Evolutionary conservation across 2,888 invertebrate genomes (phyloP), one percentile per base, ranked within the genome.

Genomic region (Polydrusus pterygomalis): DNA sequence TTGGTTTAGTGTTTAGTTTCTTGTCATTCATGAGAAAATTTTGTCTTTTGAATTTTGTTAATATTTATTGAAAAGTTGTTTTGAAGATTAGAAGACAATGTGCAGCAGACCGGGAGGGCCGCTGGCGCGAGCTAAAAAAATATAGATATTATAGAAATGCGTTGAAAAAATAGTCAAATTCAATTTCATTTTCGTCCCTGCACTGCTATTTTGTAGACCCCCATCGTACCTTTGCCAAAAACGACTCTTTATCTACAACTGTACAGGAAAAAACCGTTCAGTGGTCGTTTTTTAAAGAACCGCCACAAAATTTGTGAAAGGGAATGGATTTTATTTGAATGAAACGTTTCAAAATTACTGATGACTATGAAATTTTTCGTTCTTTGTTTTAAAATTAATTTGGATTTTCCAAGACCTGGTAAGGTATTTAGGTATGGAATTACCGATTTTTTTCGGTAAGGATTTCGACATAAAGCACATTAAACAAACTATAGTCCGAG

Each of bases 11-110:
- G 40, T 70, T 70, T 70, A 70, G 74, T 74, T 70, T 47, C 69
- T 63, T 74, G 69, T 70, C 70, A 70, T 64, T 75, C 75, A 70
- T 75, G 75, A 75, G 75, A 75, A 60, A 75, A 64, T 70, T 69
- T 70, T 58, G 74, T 74, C 45, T 68, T 17, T 38, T 13, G 40
- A 17, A 34, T 62, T 13, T 43, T 18, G 68, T 74, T 62, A 69
- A 74, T 74, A 69, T 74, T 74, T n/a, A n/a, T n/a, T 73, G 15
- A 17, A 6, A 1, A 18, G 11, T 5, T 17, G n/a, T 60, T 60
- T 60, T 1, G 18, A 40, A 9, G 38, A 60, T 38, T 60, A 18
- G 17, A 38, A n/a, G n/a, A n/a, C n/a, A n/a, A n/a, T n/a, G n/a
- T n/a, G n/a, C n/a, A n/a, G n/a, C n/a, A n/a, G n/a, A n/a, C n/a